Evolutionary conservation across 2,888 invertebrate species (phyloP).

Genomic region (Diarsia brunnea): DNA sequence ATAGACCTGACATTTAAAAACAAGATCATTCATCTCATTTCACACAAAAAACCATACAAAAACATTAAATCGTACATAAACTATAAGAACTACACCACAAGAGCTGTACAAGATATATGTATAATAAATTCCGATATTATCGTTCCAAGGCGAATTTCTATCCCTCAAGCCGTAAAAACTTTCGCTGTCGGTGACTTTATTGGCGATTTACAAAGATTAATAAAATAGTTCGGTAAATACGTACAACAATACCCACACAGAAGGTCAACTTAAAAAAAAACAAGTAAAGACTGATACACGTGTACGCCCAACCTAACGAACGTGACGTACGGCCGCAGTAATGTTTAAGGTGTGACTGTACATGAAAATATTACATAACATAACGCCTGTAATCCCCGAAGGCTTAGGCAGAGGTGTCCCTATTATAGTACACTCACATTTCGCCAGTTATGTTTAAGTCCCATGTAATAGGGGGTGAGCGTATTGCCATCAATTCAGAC

Average conservation of each 20-base stretch:
- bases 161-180: conserved; percentile 43
- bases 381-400: no score
- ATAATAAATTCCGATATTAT: conserved; percentile 45
- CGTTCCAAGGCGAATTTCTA: conserved; percentile 37
- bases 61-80: background rate
- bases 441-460: no score
- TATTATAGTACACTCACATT: no score
- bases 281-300: background rate
- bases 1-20: background rate
- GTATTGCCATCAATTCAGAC: no score
- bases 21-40: background rate
- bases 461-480: no score
- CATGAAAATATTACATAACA: no score
- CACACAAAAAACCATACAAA: conserved; percentile 9
- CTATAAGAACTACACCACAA: conserved; percentile 8
- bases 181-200: conserved; percentile 58
- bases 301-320: no score
- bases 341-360: no score
- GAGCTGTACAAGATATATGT: conserved; percentile 43
- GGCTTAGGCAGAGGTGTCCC: no score
- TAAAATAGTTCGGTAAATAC: conserved; percentile 47
- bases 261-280: conserved; percentile 1
- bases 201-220: conserved; percentile 57
- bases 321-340: no score
- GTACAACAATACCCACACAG: background rate